phyloP scores from a whole-genome alignment of 1,140 invertebrate species.

The Neocloeon triangulifer region DNA sequence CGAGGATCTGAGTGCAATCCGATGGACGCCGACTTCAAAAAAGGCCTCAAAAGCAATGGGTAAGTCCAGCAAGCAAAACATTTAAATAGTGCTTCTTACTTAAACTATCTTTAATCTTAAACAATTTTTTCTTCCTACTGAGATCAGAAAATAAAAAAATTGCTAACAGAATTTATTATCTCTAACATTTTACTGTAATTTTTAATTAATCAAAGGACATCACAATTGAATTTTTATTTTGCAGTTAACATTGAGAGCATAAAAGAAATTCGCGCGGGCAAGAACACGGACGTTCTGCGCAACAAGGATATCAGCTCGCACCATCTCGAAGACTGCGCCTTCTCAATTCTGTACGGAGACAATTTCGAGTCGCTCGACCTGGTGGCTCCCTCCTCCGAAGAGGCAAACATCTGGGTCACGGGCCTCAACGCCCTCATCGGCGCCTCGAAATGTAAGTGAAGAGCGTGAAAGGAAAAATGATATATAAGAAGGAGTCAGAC shows the following conservation, averaged over 20 bases:
- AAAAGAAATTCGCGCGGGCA: constrained; percentile 31
- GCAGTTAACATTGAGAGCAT: constrained; percentile 29
- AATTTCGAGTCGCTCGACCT: constrained; percentile 34
- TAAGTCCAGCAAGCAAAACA: constrained; percentile 15
- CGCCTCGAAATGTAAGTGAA: constrained; percentile 15
- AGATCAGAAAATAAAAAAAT: neutral
- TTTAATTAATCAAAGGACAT: no score
- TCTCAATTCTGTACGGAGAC: constrained; percentile 37
- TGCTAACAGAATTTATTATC: neutral
- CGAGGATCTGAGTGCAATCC: constrained; percentile 29
- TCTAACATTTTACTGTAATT: no score
- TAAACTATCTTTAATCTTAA: no score
- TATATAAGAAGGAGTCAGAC: no score
- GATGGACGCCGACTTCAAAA: constrained; percentile 38
- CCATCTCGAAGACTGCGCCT: constrained; percentile 31
- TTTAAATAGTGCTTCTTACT: no score
- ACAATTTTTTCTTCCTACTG: neutral
- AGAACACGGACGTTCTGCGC: constrained; percentile 30
- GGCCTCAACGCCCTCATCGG: constrained; percentile 29
- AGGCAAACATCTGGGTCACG: constrained; percentile 40
- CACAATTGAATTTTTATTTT: constrained; percentile 9
- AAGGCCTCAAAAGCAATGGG: constrained; percentile 36
- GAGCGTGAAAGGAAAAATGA: no score
- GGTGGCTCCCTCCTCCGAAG: constrained; percentile 31
- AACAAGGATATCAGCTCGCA: constrained; percentile 23